Percentiles rank a stretch among this genome's conserved stretches.
These are phyloP conservation scores for Cichladusa arquata DNA, from an alignment of 2,113 vertebrate species.

Conservation along the genomic window DNA sequence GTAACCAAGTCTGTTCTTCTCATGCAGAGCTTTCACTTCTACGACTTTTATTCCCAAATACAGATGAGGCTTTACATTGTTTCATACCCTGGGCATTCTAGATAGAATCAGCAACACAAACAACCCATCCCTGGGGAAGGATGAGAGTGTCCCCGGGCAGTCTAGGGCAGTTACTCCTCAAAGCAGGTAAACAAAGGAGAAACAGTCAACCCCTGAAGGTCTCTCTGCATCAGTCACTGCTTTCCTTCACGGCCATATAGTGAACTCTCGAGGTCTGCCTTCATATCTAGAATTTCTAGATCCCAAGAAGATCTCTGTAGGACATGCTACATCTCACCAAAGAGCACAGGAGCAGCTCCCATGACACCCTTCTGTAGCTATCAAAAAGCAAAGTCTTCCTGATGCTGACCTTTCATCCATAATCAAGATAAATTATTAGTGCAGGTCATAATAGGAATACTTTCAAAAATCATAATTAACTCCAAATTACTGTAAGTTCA, in stretches of 20 bases:
- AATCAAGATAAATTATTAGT: background rate
- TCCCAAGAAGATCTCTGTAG: background rate
- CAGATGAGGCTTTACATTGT: background rate
- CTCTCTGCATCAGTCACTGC: background rate
- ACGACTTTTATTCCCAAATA: background rate
- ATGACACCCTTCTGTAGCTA: background rate
- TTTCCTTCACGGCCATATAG: background rate
- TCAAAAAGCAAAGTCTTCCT: background rate
- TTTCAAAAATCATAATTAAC: background rate
- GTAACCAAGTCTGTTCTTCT: background rate
- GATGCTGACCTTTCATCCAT: background rate
- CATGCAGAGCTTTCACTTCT: background rate
- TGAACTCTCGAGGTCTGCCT: background rate
- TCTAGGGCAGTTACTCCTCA: background rate
- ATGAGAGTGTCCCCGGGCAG: background rate
- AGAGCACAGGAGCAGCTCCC: background rate
- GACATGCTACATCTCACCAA: background rate
- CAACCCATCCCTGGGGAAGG: background rate
- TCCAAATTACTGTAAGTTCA: background rate
- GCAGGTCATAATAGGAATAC: background rate
- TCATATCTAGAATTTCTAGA: background rate
- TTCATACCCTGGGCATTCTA: background rate
- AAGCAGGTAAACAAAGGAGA: background rate
- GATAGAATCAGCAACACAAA: background rate
- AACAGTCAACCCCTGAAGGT: background rate